Percentiles rank a stretch among this genome's conserved stretches.
These are phyloP conservation scores for Cordilura impudica DNA, from an alignment of 2,888 invertebrate species.

Conservation along the genomic window DNA sequence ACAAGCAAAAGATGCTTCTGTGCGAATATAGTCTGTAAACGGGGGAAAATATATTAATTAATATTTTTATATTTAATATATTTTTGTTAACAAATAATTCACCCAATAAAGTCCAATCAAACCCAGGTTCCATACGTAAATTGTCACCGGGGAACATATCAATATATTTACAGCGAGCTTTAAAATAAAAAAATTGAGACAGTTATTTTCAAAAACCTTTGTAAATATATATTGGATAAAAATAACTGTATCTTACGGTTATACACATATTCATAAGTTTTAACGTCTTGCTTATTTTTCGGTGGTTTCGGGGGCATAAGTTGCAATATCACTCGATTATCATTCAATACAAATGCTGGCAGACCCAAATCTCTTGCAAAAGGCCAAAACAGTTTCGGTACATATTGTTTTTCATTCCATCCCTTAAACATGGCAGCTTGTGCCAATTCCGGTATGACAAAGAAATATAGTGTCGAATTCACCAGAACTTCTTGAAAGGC, in stretches of 20 bases:
- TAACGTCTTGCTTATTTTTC: constrained; percentile 67
- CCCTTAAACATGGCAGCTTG: constrained; percentile 73
- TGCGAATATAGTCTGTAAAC: constrained; percentile 86
- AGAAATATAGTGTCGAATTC: constrained; percentile 72
- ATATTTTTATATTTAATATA: neutral
- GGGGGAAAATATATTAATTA: neutral
- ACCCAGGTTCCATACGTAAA: constrained; percentile 79
- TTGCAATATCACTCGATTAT: constrained; percentile 71
- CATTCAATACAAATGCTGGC: constrained; percentile 72
- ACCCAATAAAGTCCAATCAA: constrained; percentile 81
- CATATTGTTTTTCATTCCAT: constrained; percentile 73
- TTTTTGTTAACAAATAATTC: constrained; percentile 68
- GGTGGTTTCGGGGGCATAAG: constrained; percentile 76
- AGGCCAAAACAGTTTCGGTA: constrained; percentile 73
- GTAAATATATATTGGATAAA: neutral
- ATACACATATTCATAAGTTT: constrained; percentile 72
- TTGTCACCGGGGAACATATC: constrained; percentile 81
- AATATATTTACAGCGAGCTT: constrained; percentile 81
- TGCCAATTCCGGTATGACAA: constrained; percentile 75
- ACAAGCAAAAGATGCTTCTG: constrained; percentile 90
- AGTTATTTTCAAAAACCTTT: no score
- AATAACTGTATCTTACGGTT: neutral
- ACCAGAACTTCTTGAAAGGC: constrained; percentile 71
- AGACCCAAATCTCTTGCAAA: constrained; percentile 74
- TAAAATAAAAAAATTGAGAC: constrained; percentile 65